A percentile compares a stretch with the other conserved stretches of the same genome.
Evolutionary conservation across 2,797 vertebrate species (phyloP).

Genomic region (Myotis myotis): DNA sequence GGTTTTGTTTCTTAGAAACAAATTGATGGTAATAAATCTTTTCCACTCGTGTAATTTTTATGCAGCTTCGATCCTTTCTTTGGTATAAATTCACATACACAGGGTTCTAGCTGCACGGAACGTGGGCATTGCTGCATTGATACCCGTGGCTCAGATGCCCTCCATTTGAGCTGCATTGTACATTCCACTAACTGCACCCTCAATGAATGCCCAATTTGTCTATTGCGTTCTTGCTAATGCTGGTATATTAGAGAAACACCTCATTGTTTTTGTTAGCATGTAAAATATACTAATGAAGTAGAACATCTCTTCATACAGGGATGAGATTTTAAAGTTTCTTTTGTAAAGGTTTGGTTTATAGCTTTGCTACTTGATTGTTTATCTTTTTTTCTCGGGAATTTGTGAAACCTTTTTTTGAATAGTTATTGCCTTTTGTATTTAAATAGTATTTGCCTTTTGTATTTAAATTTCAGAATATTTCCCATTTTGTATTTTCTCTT

Average conservation of each 20-base stretch:
- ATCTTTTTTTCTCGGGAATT: not conserved
- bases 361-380: not conserved
- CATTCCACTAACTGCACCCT: not conserved
- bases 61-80: not conserved
- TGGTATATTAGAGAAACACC: not conserved
- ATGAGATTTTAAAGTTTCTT: not conserved
- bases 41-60: not conserved
- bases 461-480: not conserved
- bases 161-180: rapidly evolving
- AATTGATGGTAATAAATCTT: not conserved
- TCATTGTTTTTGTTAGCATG: not conserved
- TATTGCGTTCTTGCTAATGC: not conserved
- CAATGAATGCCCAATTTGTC: not conserved
- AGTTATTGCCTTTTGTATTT: not conserved
- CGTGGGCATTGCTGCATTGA: rapidly evolving
- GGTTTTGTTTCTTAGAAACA: not conserved
- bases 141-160: not conserved
- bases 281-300: not conserved
- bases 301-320: not conserved
- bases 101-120: not conserved
- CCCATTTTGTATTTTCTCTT: not conserved
- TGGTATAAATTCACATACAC: not conserved
- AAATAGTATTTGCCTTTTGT: not conserved
- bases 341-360: not conserved
- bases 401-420: not conserved